phyloP scores from a whole-genome alignment of 2,797 vertebrate genomes.

The Eurystomus glaucurus region DNA sequence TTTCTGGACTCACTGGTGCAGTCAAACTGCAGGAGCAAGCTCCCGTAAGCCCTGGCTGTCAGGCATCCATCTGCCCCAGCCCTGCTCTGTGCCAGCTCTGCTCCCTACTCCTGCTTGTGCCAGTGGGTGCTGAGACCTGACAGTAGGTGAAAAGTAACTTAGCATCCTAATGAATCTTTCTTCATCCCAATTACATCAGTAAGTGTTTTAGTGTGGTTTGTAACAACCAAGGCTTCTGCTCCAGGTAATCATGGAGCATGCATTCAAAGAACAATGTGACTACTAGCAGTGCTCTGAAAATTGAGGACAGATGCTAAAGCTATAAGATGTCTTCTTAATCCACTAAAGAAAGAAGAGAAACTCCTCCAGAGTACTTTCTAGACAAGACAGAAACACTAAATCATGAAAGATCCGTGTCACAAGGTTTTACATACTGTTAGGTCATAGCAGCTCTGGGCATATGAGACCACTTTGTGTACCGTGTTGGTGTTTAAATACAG shows the following conservation, averaged over 20 bases:
- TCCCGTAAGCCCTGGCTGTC: background rate
- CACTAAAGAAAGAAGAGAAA: background rate
- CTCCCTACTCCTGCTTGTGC: background rate
- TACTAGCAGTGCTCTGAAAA: background rate
- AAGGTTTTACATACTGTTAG: background rate
- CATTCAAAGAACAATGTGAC: background rate
- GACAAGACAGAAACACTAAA: background rate
- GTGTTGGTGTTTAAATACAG: background rate
- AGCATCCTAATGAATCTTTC: background rate
- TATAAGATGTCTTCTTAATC: background rate
- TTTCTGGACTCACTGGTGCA: background rate
- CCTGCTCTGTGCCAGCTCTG: background rate
- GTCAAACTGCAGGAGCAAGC: background rate
- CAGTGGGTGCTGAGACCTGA: background rate
- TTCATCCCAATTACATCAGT: background rate
- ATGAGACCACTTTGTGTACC: background rate
- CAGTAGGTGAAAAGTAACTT: background rate
- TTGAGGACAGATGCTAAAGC: background rate
- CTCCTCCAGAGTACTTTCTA: background rate
- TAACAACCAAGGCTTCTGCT: background rate
- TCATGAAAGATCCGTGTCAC: background rate
- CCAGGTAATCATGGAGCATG: fast-evolving
- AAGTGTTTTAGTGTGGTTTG: background rate
- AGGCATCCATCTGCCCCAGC: background rate
- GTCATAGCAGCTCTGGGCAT: background rate